Conservation (phyloP, 2,888 invertebrate genomes). For the Choristoneura rosaceana region DNA sequence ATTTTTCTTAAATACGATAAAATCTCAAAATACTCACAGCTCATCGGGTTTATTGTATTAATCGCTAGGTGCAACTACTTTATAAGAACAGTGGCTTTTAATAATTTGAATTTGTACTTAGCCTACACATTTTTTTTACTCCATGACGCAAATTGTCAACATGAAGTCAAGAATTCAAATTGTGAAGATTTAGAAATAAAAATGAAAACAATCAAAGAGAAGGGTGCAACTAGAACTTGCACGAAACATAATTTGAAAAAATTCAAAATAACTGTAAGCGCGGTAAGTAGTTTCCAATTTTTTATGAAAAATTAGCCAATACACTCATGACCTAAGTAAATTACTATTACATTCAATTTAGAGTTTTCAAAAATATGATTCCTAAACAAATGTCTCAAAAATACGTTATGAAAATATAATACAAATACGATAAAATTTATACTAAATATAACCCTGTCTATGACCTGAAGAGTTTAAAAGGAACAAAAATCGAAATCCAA, state of each 20-base stretch:
- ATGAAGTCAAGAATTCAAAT: slow-evolving; percentile 60
- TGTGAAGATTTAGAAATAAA: slow-evolving; percentile 33
- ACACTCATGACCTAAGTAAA: slow-evolving; percentile 75
- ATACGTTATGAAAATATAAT: slow-evolving; percentile 85
- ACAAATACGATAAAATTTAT: slow-evolving; percentile 85
- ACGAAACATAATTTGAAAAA: slow-evolving; percentile 21
- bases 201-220: slow-evolving; percentile 20
- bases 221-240: slow-evolving; percentile 35
- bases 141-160: slow-evolving; percentile 65
- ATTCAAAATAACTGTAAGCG: slow-evolving; percentile 39
- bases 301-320: slow-evolving; percentile 64
- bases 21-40: slow-evolving; percentile 86
- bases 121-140: slow-evolving; percentile 72
- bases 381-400: slow-evolving; percentile 85
- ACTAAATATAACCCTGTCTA: slow-evolving; percentile 86
- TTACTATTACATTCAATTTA: slow-evolving; percentile 63
- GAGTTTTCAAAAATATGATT: slow-evolving; percentile 84
- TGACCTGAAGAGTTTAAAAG: slow-evolving; percentile 84
- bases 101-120: slow-evolving; percentile 85
- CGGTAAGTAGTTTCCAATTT: slow-evolving; percentile 51
- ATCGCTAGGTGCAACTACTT: slow-evolving; percentile 85
- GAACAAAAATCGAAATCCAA: slow-evolving; percentile 71
- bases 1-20: slow-evolving; percentile 82
- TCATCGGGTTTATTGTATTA: slow-evolving; percentile 84
- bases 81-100: slow-evolving; percentile 85